Base-by-base conservation (phyloP, 1,140 invertebrate species). In the Heliothis virescens region DNA sequence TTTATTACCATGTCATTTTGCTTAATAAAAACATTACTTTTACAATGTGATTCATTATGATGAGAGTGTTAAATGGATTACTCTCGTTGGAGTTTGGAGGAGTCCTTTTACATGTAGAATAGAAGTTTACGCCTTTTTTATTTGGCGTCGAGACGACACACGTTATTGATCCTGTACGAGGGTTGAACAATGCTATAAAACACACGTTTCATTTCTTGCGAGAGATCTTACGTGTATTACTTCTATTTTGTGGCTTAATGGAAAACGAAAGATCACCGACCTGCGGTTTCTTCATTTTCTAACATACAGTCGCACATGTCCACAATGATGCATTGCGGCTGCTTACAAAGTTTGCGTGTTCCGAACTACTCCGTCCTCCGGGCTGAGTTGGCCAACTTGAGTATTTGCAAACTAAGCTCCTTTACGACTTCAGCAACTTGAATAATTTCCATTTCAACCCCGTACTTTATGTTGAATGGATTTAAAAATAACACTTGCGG, bases 271-370 rank as follows among this genome's bases (percentile, higher is more conserved):
- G 1, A 52, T 29, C 16, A 18, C 50, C 18, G 12, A 71, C 16
- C 48, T 21, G 15, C 52, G 48, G 9, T 48, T 65, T 5, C 16
- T 3, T 7, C 12, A 15, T 53, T 50, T 29, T 52, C 21, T 52
- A 18, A 11, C 18, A 47, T 16, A 10, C 11, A n/a, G 48, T 11
- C 48, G 48, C 63, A 67, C 26, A 50, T 53, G 21, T 53, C 21
- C 76, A 83, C 79, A 79, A 63, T 92, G 88, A 90, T 91, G 90
- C 89, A 92, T 87, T 92, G 91, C 88, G 82, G 86, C 77, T 82
- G 52, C 83, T 63, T 77, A 78, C 62, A 81, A 77, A 82, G 52
- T 76, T 90, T 76, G 86, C 89, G 86, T 90, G 86, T 81, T 50
- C 62, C 52, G 26, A 63, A 29, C 55, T 79, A 75, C 83, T 76